A percentile compares a stretch with the other conserved stretches of the same genome.
Conservation (phyloP, 2,888 invertebrate species). For the Malacosoma neustria region DNA sequence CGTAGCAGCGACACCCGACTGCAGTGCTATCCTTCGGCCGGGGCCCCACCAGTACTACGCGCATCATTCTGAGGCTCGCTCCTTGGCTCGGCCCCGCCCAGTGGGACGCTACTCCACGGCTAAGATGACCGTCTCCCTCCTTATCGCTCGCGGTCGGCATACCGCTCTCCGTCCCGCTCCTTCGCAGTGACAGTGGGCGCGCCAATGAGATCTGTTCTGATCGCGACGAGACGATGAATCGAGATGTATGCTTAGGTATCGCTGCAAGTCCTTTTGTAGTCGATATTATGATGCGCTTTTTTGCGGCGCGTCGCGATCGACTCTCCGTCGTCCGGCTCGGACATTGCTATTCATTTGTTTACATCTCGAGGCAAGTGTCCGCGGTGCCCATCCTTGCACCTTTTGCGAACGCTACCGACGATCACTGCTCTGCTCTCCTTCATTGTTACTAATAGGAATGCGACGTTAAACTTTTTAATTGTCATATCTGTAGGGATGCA, state of each 20-base stretch:
- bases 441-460: not conserved
- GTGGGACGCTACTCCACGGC: conserved; percentile 71
- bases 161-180: conserved; percentile 44
- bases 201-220: conserved; percentile 72
- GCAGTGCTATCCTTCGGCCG: conserved; percentile 75
- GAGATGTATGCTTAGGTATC: conserved; percentile 75
- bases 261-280: conserved; percentile 73
- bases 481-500: conserved; percentile 6
- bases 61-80: conserved; percentile 73
- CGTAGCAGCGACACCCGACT: conserved; percentile 67
- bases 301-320: conserved; percentile 61
- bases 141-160: conserved; percentile 36
- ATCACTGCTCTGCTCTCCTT: not conserved
- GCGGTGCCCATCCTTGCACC: not conserved
- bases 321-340: conserved; percentile 41
- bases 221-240: conserved; percentile 74
- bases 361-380: not conserved
- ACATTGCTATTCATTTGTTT: conserved; percentile 2
- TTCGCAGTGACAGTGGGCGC: conserved; percentile 70
- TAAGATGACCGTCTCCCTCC: conserved; percentile 72
- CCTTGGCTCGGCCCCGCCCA: conserved; percentile 77
- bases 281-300: conserved; percentile 75
- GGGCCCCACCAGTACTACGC: conserved; percentile 77
- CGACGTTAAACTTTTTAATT: not conserved
- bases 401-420: not conserved